A percentile compares a stretch with the other conserved stretches of the same genome.
Evolutionary conservation across 2,888 invertebrate genomes (phyloP).

Genomic region (Cenopis cana): DNA sequence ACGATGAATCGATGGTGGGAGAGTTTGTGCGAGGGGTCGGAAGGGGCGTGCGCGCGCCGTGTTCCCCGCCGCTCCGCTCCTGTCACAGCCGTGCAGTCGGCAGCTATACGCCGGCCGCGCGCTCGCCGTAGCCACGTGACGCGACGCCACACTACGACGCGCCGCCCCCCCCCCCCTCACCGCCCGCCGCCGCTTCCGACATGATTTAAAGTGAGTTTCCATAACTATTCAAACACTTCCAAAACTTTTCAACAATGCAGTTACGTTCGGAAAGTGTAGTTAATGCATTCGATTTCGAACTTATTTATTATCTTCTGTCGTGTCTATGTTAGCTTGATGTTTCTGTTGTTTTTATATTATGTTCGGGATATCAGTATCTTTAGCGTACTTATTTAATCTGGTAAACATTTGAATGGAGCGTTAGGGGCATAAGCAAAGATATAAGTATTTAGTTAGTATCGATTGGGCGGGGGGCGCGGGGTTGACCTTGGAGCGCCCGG

Average conservation of each 20-base stretch:
- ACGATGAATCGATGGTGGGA: conserved; percentile 69
- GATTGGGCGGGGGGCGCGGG: conserved; percentile 57
- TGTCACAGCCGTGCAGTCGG: conserved; percentile 50
- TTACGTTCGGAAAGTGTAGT: background rate
- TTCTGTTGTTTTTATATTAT: background rate
- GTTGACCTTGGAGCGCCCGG: conserved; percentile 64
- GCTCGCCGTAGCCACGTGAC: conserved; percentile 15
- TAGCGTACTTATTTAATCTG: no score
- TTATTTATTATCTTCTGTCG: background rate
- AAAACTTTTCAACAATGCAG: conserved; percentile 12
- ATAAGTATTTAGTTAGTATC: conserved; percentile 55
- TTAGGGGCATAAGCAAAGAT: conserved; percentile 1
- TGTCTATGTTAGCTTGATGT: background rate
- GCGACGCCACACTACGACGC: conserved; percentile 16
- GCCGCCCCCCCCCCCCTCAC: conserved; percentile 1
- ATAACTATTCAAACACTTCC: background rate
- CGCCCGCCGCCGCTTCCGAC: conserved; percentile 13
- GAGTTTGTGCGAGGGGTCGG: conserved; percentile 54
- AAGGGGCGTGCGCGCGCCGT: conserved; percentile 63
- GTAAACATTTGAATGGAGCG: background rate
- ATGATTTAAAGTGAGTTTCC: conserved; percentile 34
- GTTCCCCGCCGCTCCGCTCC: conserved; percentile 51
- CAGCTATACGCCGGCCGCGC: conserved; percentile 30
- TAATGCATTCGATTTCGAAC: background rate
- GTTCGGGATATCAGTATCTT: background rate